Evolutionary conservation across 1,140 invertebrate species (phyloP).

Genomic region (Drosophila albomicans): DNA sequence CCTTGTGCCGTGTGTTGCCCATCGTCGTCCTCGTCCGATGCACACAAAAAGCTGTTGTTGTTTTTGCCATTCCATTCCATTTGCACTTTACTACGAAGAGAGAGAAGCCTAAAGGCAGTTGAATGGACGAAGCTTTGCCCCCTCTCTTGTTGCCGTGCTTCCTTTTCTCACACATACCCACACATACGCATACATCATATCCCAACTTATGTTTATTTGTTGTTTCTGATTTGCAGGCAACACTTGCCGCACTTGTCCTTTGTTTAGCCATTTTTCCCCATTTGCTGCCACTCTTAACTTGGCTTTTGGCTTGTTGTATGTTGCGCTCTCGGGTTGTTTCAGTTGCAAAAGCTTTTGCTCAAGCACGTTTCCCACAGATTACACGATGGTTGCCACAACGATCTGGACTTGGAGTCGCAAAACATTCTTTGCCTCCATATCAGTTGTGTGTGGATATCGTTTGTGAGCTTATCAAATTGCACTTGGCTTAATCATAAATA

Average conservation of each 20-base stretch:
- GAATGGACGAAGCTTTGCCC: slow-evolving; percentile 45
- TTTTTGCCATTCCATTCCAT: slow-evolving; percentile 44
- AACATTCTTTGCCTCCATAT: slow-evolving; percentile 39
- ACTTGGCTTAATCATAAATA: neutral
- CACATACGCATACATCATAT: neutral
- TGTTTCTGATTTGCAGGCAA: slow-evolving; percentile 28
- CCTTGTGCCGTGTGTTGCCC: slow-evolving; percentile 54
- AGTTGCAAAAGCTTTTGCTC: slow-evolving; percentile 33
- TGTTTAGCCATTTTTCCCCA: slow-evolving; percentile 30
- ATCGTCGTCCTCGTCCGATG: slow-evolving; percentile 39
- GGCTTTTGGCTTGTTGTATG: neutral
- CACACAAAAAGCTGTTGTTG: slow-evolving; percentile 69
- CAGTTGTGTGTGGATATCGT: slow-evolving; percentile 32
- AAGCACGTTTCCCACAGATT: slow-evolving; percentile 50
- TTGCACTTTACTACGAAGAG: slow-evolving; percentile 25
- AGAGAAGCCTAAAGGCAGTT: slow-evolving; percentile 15
- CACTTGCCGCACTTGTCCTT: slow-evolving; percentile 37
- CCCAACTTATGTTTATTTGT: slow-evolving; percentile 39
- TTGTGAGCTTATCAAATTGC: neutral
- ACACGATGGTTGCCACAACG: slow-evolving; percentile 6
- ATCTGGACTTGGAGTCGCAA: slow-evolving; percentile 24
- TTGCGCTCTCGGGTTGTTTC: slow-evolving; percentile 1
- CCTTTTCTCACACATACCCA: slow-evolving; percentile 12
- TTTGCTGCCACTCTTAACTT: slow-evolving; percentile 13
- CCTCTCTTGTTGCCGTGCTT: slow-evolving; percentile 17